Evolutionary conservation across 2,113 vertebrate species (phyloP), one percentile per base, ranked within the genome.

Genomic region (Larimichthys crocea): DNA sequence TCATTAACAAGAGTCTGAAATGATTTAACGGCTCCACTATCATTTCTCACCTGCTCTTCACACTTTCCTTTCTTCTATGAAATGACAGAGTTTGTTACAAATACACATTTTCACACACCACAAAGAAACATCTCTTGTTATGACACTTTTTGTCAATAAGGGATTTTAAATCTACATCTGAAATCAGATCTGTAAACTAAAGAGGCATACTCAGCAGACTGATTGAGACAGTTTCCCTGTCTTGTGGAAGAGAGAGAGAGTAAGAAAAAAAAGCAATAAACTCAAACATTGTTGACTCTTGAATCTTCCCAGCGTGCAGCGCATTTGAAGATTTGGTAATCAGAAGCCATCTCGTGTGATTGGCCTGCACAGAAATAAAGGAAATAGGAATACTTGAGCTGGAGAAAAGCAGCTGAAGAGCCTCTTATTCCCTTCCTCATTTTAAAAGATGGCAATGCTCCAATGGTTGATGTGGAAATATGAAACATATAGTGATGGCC

Each of bases 331-430:
- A 49, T 76, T 31, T 65, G 50, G 79, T 76, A 87, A 87, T 89
- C 84, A 85, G 35, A 2, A 42, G 26, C 56, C 83, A 79, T 91
- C 66, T 26, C 56, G 46, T 83, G 53, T 87, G 84, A 89, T 87
- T 87, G 82, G 46, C 29, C 73, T 29, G 29, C 49, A 62, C 53
- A 49, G n/a, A 73, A 83, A 57, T 46, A 71, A 61, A 73, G 86
- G 79, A 88, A 89, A 88, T 75, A 5, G 48, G 4, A 86, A 79
- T 29, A 68, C 74, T 19, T 62, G 76, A 83, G 55, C 17, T 55
- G 9, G 29, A 8, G 63, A 69, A n/a, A 40, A 40, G 46, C 49
- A 60, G 74, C 57, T 60, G 24, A 80, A 77, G 59, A 74, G 72
- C 59, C 24, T 69, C 56, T 72, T 10, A 17, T 44, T 63, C 40